phyloP scores from a whole-genome alignment of 1,140 invertebrate genomes.

The Drosophila ambigua region DNA sequence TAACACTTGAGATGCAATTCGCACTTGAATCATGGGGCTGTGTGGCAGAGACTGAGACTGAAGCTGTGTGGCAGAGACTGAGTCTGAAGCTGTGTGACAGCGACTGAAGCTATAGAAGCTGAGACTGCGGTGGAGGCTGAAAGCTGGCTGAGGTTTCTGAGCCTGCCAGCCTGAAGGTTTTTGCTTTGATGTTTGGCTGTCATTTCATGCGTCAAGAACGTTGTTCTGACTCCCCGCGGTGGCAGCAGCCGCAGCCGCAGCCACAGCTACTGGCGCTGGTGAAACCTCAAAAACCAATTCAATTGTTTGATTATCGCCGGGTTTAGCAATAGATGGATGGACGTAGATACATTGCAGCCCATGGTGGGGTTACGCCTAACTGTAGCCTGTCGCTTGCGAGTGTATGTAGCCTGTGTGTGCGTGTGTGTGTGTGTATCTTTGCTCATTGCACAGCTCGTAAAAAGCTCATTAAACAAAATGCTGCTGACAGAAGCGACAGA shows the following conservation, averaged over 20 bases:
- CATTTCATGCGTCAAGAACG: conserved; percentile 22
- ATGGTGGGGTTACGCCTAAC: conserved; percentile 15
- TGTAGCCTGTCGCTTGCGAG: conserved; percentile 18
- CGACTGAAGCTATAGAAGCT: not conserved
- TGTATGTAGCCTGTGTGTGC: conserved; percentile 13
- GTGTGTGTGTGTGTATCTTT: conserved; percentile 8
- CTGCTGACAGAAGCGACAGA: conserved; percentile 42
- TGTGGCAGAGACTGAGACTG: not conserved
- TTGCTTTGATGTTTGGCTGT: conserved; percentile 47
- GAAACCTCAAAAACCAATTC: conserved; percentile 72
- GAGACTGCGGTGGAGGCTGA: no score
- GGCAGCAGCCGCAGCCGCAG: conserved; percentile 18
- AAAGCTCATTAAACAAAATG: conserved; percentile 76
- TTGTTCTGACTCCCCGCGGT: no score
- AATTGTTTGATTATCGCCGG: conserved; percentile 64
- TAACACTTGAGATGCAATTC: conserved; percentile 38
- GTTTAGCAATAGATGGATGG: conserved; percentile 10
- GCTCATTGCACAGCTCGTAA: conserved; percentile 60
- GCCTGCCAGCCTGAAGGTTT: no score
- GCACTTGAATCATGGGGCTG: conserved; percentile 29
- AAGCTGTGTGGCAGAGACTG: not conserved
- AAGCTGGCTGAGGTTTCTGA: no score
- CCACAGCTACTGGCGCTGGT: conserved; percentile 24
- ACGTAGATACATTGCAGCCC: not conserved
- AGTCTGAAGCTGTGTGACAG: not conserved